Evolutionary conservation across 2,888 invertebrate genomes (phyloP).

Genomic region (Anagyrus pseudococci): DNA sequence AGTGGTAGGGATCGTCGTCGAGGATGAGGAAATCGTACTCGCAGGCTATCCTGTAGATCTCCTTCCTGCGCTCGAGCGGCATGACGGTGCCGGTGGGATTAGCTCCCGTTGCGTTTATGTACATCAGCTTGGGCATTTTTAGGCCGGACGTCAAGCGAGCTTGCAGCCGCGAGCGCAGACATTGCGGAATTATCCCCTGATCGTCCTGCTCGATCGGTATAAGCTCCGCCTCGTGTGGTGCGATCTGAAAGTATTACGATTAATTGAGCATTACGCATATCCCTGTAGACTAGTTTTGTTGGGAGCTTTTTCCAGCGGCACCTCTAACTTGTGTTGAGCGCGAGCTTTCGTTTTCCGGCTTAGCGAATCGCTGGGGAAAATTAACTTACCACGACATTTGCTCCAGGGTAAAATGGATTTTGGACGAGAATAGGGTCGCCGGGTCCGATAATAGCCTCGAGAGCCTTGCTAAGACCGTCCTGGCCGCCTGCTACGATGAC

Average conservation of each 20-base stretch:
- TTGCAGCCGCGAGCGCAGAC: slow-evolving; percentile 67
- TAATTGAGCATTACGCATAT: no score
- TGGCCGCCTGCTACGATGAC: slow-evolving; percentile 78
- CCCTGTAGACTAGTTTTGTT: no score
- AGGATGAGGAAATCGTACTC: slow-evolving; percentile 78
- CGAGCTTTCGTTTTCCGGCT: background rate
- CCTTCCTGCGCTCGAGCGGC: slow-evolving; percentile 69
- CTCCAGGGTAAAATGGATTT: slow-evolving; percentile 75
- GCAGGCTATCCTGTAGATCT: slow-evolving; percentile 78
- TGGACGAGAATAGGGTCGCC: slow-evolving; percentile 76
- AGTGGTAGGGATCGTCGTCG: slow-evolving; percentile 86
- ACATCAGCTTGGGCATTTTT: slow-evolving; percentile 75
- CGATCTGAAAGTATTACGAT: slow-evolving; percentile 64
- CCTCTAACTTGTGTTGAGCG: no score
- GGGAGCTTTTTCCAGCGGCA: background rate
- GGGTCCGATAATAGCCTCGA: slow-evolving; percentile 74
- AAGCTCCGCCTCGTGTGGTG: slow-evolving; percentile 71
- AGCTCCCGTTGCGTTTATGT: slow-evolving; percentile 77
- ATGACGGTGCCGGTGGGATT: slow-evolving; percentile 80
- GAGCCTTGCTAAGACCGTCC: slow-evolving; percentile 77
- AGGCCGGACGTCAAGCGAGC: slow-evolving; percentile 59
- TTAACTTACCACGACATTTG: slow-evolving; percentile 70
- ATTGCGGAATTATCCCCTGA: slow-evolving; percentile 71
- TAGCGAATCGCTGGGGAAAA: no score
- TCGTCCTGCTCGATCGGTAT: slow-evolving; percentile 75